Evolutionary conservation across 1,140 invertebrate genomes (phyloP).

Genomic region (Leptinotarsa defecta): DNA sequence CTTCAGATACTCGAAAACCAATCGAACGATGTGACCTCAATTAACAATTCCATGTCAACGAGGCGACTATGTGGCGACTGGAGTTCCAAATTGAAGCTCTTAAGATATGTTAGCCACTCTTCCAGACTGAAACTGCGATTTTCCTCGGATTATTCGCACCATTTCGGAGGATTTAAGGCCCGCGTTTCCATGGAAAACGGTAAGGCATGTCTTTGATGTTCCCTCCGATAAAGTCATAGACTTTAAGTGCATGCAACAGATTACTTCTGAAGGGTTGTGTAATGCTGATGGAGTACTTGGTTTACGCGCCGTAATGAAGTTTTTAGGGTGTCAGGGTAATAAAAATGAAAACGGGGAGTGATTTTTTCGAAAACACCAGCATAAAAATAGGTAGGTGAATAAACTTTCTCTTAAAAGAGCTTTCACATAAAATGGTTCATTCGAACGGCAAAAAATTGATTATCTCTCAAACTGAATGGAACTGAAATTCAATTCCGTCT

Average conservation of each 20-base stretch:
- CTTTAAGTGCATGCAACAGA: constrained; percentile 13
- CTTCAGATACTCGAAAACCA: constrained; percentile 65
- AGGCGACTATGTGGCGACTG: constrained; percentile 73
- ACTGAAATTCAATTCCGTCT: no score
- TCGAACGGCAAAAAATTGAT: no score
- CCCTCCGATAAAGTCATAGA: not conserved
- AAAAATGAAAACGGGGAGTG: no score
- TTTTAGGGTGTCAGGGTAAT: no score
- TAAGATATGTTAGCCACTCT: constrained; percentile 64
- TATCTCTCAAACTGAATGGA: no score
- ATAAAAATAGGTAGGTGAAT: no score
- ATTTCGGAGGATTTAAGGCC: constrained; percentile 71
- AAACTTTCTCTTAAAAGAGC: no score
- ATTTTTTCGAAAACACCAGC: no score
- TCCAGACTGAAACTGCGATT: constrained; percentile 67
- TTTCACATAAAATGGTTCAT: no score
- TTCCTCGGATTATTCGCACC: constrained; percentile 72
- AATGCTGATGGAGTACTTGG: not conserved
- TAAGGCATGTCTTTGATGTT: constrained; percentile 53
- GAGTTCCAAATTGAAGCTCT: constrained; percentile 71
- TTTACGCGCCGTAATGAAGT: no score
- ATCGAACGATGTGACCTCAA: constrained; percentile 25
- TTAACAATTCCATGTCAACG: constrained; percentile 28
- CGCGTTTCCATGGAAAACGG: constrained; percentile 70
- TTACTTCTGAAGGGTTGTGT: not conserved